These are phyloP conservation scores for Psettodes erumei DNA, from an alignment of 2,113 vertebrate genomes.

Conservation along the genomic window DNA sequence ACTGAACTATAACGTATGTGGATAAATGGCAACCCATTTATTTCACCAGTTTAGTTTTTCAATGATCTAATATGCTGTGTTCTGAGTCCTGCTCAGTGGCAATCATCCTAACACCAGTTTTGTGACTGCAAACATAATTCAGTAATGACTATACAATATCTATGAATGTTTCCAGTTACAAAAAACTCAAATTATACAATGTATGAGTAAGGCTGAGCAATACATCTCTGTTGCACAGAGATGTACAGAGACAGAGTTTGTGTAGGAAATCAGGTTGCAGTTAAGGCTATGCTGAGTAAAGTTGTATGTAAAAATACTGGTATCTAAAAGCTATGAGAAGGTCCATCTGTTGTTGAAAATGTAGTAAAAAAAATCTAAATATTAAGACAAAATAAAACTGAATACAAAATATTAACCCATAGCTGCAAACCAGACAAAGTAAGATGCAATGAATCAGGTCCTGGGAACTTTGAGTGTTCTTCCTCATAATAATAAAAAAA, in stretches of 20 bases:
- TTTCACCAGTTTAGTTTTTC: conserved; percentile 31
- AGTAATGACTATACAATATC: conserved; percentile 33
- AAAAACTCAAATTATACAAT: conserved; percentile 46
- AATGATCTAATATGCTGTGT: conserved; percentile 50
- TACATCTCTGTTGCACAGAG: conserved; percentile 40
- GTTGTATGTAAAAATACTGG: conserved; percentile 58
- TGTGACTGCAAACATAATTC: conserved; percentile 35
- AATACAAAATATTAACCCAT: conserved; percentile 49
- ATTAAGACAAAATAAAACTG: conserved; percentile 32
- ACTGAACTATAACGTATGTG: conserved; percentile 53
- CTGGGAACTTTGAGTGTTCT: no score
- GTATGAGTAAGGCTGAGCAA: conserved; percentile 60
- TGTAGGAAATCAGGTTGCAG: conserved; percentile 38
- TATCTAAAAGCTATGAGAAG: conserved; percentile 58
- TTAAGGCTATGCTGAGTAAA: conserved; percentile 72
- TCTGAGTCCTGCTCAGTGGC: conserved; percentile 80
- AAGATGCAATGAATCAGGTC: conserved; percentile 16
- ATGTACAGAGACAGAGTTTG: conserved; percentile 39
- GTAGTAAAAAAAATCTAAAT: conserved; percentile 35
- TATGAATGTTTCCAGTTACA: conserved; percentile 29
- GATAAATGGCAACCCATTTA: conserved; percentile 41
- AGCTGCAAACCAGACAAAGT: conserved; percentile 34
- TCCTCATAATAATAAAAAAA: no score
- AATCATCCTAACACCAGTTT: conserved; percentile 65
- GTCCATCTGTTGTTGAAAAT: conserved; percentile 56